These are phyloP conservation scores for Psittacula echo DNA, from an alignment of 2,797 vertebrate species.

Conservation along the genomic window DNA sequence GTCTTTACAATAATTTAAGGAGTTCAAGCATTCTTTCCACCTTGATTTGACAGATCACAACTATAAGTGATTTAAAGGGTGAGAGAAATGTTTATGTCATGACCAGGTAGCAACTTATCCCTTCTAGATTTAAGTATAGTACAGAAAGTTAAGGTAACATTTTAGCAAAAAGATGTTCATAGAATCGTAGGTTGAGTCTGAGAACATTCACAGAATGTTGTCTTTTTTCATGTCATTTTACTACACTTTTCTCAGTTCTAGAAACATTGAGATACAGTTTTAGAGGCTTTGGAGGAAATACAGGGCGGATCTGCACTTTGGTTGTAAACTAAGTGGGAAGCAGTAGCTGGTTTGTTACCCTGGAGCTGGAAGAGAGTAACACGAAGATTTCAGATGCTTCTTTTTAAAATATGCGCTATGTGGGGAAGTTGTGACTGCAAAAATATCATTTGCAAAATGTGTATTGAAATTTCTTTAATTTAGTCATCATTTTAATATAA, in stretches of 20 bases:
- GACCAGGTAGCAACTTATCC: not conserved
- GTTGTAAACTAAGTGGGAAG: not conserved
- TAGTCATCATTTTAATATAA: not conserved
- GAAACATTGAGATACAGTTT: not conserved
- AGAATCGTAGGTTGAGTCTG: not conserved
- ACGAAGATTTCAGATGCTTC: not conserved
- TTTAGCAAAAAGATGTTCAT: not conserved
- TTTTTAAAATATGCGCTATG: not conserved
- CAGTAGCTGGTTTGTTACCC: not conserved
- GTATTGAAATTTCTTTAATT: not conserved
- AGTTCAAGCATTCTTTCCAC: not conserved
- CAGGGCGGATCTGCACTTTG: not conserved
- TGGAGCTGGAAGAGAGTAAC: not conserved
- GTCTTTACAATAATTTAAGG: constrained; percentile 39
- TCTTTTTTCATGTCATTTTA: not conserved
- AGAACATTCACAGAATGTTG: not conserved
- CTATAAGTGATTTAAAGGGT: constrained; percentile 12
- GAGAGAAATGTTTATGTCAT: not conserved
- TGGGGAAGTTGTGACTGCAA: not conserved
- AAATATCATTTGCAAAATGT: not conserved
- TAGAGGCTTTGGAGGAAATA: not conserved
- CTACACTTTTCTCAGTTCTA: not conserved
- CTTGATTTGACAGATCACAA: constrained; percentile 44
- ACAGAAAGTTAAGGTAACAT: not conserved
- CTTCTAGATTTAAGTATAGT: not conserved